Percentiles rank a stretch among this genome's conserved stretches.
Conservation (phyloP, 64 coral and sea anemone genomes). For the Acropora tenuis region DNA sequence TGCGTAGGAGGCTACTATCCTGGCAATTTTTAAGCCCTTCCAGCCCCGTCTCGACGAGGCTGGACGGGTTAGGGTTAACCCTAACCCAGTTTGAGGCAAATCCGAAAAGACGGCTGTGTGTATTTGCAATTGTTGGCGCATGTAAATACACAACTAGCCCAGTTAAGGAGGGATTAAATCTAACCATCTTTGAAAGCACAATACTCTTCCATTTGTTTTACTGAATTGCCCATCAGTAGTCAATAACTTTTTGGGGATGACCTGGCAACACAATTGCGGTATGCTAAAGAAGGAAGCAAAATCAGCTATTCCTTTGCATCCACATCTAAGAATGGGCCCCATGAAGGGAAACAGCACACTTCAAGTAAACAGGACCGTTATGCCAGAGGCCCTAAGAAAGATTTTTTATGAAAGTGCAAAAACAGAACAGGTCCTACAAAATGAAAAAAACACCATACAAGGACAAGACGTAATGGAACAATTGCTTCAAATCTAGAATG, state of each 20-base stretch:
- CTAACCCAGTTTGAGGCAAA: too few relatives aligned
- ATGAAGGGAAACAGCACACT: neutral
- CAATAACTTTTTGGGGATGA: constrained; percentile 42
- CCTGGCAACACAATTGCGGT: constrained; percentile 42
- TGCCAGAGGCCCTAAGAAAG: neutral
- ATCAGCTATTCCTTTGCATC: neutral
- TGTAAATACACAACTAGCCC: constrained; percentile 5
- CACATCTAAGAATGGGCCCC: neutral
- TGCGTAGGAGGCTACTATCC: too few relatives aligned
- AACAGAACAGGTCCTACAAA: neutral
- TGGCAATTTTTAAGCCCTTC: too few relatives aligned
- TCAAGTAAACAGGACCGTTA: neutral
- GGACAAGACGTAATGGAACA: constrained; percentile 34
- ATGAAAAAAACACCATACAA: constrained; percentile 21
- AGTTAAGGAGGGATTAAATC: constrained; percentile 26
- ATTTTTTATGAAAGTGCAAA: constrained; percentile 48
- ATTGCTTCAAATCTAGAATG: constrained; percentile 9
- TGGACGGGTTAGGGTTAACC: too few relatives aligned
- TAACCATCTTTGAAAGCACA: constrained; percentile 35
- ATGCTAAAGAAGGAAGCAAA: constrained; percentile 41
- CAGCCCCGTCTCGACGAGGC: too few relatives aligned
- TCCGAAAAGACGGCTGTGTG: too few relatives aligned
- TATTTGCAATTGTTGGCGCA: neutral
- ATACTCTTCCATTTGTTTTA: constrained; percentile 9
- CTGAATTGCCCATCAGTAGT: constrained; percentile 7